Evolutionary conservation across 1,140 invertebrate genomes (phyloP).

Genomic region (Zaprionus inermis): DNA sequence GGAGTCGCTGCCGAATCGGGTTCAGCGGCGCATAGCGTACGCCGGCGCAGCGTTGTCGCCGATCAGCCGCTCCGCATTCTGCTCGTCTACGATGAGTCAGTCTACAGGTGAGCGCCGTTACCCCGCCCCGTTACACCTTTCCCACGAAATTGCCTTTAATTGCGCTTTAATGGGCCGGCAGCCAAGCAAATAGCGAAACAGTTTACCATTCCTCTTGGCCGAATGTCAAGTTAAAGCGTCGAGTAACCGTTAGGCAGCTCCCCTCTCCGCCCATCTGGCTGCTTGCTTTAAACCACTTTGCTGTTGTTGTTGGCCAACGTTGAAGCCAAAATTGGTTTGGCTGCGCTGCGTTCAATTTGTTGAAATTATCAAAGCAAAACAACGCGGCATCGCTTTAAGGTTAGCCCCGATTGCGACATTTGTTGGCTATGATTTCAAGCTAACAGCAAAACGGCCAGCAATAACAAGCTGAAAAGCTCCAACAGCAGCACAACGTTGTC

Average conservation of each 20-base stretch:
- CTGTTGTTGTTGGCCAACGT: constrained; percentile 42
- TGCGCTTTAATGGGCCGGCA: constrained; percentile 69
- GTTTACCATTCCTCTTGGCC: constrained; percentile 69
- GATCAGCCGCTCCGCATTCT: constrained; percentile 95
- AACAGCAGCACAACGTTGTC: constrained; percentile 18
- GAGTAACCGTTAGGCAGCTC: constrained; percentile 43
- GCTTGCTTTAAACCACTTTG: not conserved
- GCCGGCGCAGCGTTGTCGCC: constrained; percentile 89
- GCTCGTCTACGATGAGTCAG: constrained; percentile 94
- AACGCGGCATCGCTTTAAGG: constrained; percentile 27
- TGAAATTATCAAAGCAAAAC: constrained; percentile 18
- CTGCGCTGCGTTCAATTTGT: constrained; percentile 38
- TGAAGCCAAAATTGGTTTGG: constrained; percentile 61
- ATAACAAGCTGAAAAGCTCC: not conserved
- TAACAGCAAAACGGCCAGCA: constrained; percentile 25
- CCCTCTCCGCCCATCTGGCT: constrained; percentile 20
- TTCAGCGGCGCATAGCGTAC: constrained; percentile 88
- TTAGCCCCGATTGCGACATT: constrained; percentile 34
- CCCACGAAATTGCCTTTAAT: constrained; percentile 62
- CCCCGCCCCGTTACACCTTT: not conserved
- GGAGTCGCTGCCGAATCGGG: constrained; percentile 23
- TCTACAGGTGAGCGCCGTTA: constrained; percentile 89
- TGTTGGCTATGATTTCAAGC: constrained; percentile 42
- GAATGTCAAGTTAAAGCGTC: constrained; percentile 73
- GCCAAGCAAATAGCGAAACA: constrained; percentile 56